phyloP scores from a whole-genome alignment of 2,888 invertebrate genomes.

The Mycalesis mineus region DNA sequence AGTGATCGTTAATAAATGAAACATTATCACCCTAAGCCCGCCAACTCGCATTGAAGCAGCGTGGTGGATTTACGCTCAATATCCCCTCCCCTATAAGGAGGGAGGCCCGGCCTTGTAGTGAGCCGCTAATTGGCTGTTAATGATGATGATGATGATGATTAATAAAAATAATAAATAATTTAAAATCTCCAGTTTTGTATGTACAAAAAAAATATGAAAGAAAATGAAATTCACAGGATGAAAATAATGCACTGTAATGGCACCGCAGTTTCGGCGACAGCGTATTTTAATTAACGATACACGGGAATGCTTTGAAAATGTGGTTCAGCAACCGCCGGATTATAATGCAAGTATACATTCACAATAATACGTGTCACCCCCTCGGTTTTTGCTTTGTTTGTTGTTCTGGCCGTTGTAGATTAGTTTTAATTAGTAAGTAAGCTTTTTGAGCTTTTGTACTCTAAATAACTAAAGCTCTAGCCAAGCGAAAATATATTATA shows the following conservation, averaged over 20 bases:
- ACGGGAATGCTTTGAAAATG: slow-evolving; percentile 71
- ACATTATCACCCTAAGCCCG: no score
- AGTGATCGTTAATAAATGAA: no score
- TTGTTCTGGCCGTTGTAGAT: background rate
- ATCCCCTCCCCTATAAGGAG: no score
- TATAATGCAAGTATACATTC: slow-evolving; percentile 55
- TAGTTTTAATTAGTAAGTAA: background rate
- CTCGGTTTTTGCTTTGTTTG: slow-evolving; percentile 5
- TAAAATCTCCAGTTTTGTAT: no score
- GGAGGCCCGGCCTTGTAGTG: no score
- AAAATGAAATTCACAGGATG: slow-evolving; percentile 54
- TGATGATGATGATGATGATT: no score
- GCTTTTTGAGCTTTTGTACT: background rate
- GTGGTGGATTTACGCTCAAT: no score
- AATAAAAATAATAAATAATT: no score
- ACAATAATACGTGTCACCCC: slow-evolving; percentile 3
- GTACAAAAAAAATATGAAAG: slow-evolving; percentile 34
- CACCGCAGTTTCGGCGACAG: slow-evolving; percentile 58
- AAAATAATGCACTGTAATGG: slow-evolving; percentile 48
- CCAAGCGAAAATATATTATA: no score
- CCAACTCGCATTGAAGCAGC: no score
- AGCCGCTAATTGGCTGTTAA: no score
- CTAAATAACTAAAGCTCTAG: no score
- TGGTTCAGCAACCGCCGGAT: slow-evolving; percentile 53
- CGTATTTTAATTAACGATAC: slow-evolving; percentile 77